These are phyloP conservation scores for Xyrauchen texanus DNA, from an alignment of 2,113 vertebrate species.

Conservation along the genomic window DNA sequence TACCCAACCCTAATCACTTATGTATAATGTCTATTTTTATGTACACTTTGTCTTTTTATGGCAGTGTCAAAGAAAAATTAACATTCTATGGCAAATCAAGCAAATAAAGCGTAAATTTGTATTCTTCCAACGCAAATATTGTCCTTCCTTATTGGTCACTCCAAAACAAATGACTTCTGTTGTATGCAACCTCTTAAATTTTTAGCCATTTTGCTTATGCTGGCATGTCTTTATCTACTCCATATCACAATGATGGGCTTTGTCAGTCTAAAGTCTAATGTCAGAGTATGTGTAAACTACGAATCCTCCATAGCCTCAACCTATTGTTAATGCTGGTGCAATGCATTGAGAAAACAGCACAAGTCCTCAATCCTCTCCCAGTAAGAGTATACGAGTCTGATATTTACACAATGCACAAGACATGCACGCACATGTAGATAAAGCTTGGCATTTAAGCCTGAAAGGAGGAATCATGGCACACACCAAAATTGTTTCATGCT, in stretches of 20 bases:
- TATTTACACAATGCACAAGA: not conserved
- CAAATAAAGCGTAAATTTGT: too few species aligned
- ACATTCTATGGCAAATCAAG: too few species aligned
- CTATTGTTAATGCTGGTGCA: slow-evolving; percentile 42
- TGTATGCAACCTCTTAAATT: not conserved
- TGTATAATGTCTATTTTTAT: too few species aligned
- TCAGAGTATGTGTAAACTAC: slow-evolving; percentile 34
- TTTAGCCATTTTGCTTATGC: not conserved
- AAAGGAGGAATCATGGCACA: not conserved
- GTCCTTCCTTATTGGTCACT: too few species aligned
- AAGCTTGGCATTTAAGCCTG: slow-evolving; percentile 7
- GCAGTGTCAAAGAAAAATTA: too few species aligned
- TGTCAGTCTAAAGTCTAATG: slow-evolving; percentile 60
- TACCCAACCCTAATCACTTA: too few species aligned
- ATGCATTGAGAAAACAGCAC: slow-evolving; percentile 33
- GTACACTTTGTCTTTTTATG: too few species aligned
- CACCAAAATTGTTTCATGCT: not conserved
- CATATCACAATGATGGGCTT: slow-evolving; percentile 28
- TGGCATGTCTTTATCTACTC: not conserved
- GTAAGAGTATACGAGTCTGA: not conserved
- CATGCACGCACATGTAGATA: not conserved
- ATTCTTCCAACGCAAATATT: too few species aligned
- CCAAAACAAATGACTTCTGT: too few species aligned
- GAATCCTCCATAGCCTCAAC: slow-evolving; percentile 40
- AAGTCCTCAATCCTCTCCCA: not conserved